Percentiles rank a stretch among this genome's conserved stretches.
These are phyloP conservation scores for Synanthedon formicaeformis DNA, from an alignment of 2,888 invertebrate species.

Conservation along the genomic window DNA sequence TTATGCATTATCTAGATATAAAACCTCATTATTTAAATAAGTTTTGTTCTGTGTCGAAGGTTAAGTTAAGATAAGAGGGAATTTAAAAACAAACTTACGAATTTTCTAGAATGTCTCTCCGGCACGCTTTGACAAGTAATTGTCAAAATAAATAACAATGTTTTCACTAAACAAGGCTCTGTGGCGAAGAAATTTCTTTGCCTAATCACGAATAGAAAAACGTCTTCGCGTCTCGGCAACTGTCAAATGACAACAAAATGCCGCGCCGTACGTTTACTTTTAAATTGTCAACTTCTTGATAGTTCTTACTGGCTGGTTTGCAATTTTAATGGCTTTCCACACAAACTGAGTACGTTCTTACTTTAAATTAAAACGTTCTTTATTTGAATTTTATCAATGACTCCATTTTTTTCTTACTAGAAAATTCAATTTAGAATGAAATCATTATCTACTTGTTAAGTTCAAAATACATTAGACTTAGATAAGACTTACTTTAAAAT, in stretches of 20 bases:
- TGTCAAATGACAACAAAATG: conserved; percentile 22
- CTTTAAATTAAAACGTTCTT: no score
- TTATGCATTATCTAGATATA: no score
- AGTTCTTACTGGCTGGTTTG: neutral
- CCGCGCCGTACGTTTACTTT: conserved; percentile 19
- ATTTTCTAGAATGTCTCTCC: neutral
- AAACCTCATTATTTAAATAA: no score
- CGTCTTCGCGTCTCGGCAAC: conserved; percentile 11
- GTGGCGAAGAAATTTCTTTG: neutral
- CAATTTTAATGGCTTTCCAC: neutral
- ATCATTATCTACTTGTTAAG: no score
- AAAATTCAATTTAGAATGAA: no score
- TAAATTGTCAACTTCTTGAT: conserved; percentile 7
- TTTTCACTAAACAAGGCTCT: neutral
- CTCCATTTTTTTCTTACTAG: no score
- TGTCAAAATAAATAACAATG: neutral
- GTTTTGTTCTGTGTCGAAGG: no score
- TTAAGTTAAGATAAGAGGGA: no score
- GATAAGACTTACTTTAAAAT: no score
- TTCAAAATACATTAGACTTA: no score
- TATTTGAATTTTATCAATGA: no score
- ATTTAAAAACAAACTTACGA: no score
- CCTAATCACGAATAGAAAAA: conserved; percentile 6
- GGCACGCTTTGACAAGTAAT: neutral
- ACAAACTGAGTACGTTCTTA: neutral